A percentile compares a stretch with the other conserved stretches of the same genome.
Evolutionary conservation across 2,113 vertebrate species (phyloP).

Genomic region (Ranitomeya variabilis): DNA sequence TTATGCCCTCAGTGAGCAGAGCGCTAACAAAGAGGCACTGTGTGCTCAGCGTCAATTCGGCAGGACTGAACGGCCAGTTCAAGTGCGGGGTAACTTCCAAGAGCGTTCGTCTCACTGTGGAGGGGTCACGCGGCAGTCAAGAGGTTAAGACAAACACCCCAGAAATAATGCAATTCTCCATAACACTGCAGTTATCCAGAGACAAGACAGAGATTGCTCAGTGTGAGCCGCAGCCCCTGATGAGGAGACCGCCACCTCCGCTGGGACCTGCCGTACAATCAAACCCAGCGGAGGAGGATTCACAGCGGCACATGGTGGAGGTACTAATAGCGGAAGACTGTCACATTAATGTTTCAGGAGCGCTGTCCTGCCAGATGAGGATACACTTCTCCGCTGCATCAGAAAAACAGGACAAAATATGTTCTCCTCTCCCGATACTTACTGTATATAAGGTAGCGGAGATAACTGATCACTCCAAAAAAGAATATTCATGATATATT

Average conservation of each 20-base stretch:
- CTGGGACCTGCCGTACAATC: constrained; percentile 17
- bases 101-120: constrained; percentile 13
- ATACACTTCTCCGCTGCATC: not conserved
- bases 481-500: too few relatives aligned
- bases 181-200: constrained; percentile 1
- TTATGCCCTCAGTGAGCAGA: constrained; percentile 13
- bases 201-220: constrained; percentile 10
- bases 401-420: not conserved
- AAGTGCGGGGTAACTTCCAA: constrained; percentile 11
- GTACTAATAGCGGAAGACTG: constrained; percentile 6
- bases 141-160: constrained; percentile 47
- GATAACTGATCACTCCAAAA: too few relatives aligned
- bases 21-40: constrained; percentile 46
- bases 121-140: constrained; percentile 9
- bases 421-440: not conserved
- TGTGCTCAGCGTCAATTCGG: constrained; percentile 21
- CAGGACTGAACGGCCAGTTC: not conserved
- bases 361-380: not conserved
- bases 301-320: not conserved
- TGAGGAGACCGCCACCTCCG: not conserved
- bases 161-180: constrained; percentile 30
- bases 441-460: not conserved
- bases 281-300: constrained; percentile 17
- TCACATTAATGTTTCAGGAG: constrained; percentile 11
- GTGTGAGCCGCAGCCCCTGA: not conserved